These are phyloP conservation scores for Pituophis catenifer DNA, from an alignment of 2,113 vertebrate species.

Conservation along the genomic window DNA sequence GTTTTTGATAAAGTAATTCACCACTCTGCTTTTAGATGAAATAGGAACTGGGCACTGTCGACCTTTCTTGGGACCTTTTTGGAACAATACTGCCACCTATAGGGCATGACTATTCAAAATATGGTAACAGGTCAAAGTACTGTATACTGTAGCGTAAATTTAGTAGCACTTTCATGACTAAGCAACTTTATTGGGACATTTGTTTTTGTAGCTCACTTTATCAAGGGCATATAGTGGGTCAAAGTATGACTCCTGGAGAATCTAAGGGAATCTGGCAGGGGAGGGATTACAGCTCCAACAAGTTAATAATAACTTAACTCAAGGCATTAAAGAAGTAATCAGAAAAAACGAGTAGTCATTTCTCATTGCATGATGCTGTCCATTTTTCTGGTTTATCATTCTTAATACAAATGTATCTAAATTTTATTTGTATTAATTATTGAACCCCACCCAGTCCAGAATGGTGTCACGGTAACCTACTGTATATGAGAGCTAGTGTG, in stretches of 20 bases:
- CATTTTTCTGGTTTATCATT: not conserved
- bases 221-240: not conserved
- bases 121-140: not conserved
- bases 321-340: not conserved
- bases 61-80: not conserved
- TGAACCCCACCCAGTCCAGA: not conserved
- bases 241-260: not conserved
- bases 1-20: not conserved
- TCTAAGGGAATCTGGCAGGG: not conserved
- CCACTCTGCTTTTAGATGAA: not conserved
- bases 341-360: not conserved
- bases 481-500: not conserved
- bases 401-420: not conserved
- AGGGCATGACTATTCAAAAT: not conserved
- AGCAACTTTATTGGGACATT: not conserved
- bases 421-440: not conserved
- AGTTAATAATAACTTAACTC: not conserved
- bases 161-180: not conserved
- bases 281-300: not conserved
- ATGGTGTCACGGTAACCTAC: not conserved
- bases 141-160: not conserved
- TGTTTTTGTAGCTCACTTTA: not conserved
- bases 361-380: not conserved
- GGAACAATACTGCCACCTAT: slow-evolving; percentile 41
- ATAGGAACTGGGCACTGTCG: not conserved